Evolutionary conservation across 2,113 vertebrate genomes (phyloP).

Genomic region (Zosterops lateralis): DNA sequence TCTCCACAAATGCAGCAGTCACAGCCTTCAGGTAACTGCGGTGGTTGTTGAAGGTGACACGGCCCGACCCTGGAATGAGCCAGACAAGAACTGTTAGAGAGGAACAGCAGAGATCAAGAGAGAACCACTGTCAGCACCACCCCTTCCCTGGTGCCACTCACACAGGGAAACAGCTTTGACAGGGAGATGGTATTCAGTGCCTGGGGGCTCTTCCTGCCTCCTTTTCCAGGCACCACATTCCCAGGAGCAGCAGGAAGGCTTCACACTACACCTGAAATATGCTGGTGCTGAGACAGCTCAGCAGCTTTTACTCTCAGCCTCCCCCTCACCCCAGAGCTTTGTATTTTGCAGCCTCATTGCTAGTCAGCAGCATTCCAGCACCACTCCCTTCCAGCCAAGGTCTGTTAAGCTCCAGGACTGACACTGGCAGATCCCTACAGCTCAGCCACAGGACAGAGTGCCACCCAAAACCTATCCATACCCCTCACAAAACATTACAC

Average conservation of each 20-base stretch:
- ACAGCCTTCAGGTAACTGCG: slow-evolving; percentile 97
- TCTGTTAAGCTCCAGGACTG: background rate
- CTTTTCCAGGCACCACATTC: background rate
- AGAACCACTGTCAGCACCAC: background rate
- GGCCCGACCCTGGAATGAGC: slow-evolving; percentile 85
- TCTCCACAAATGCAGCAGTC: slow-evolving; percentile 94
- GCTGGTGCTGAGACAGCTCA: background rate
- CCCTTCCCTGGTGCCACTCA: accelerated
- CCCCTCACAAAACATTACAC: accelerated
- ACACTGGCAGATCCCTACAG: background rate
- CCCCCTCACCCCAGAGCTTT: background rate
- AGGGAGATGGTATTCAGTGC: background rate
- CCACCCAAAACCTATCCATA: background rate
- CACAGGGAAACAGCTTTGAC: background rate
- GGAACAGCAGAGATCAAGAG: accelerated
- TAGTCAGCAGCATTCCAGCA: background rate
- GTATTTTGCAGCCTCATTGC: background rate
- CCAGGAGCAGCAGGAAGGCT: background rate
- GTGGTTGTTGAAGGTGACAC: slow-evolving; percentile 98
- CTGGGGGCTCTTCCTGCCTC: background rate
- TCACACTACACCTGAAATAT: background rate
- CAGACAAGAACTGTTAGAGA: background rate
- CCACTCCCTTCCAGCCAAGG: background rate
- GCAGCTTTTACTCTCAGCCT: background rate
- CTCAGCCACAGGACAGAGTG: background rate